Evolutionary conservation across 2,113 vertebrate species (phyloP).

Genomic region (Collichthys lucidus): DNA sequence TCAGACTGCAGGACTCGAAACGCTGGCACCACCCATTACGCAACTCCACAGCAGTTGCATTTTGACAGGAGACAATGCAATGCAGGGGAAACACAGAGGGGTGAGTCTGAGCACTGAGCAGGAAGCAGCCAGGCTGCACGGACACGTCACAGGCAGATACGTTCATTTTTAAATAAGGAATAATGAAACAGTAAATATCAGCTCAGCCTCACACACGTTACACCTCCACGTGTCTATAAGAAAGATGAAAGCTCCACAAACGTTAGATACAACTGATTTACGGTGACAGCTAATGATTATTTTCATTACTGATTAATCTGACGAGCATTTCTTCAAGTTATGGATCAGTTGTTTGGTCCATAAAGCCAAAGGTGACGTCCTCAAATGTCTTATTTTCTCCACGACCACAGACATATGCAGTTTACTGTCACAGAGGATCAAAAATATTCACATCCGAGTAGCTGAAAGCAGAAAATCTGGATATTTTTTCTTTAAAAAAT

Average conservation of each 20-base stretch:
- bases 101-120: neutral
- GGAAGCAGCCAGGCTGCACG: neutral
- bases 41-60: conserved; percentile 24
- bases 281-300: no score
- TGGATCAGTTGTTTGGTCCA: no score
- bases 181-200: neutral
- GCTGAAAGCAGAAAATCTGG: no score
- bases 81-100: neutral
- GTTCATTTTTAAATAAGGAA: neutral
- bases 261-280: no score
- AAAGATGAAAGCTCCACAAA: neutral
- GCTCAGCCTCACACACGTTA: neutral
- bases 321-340: no score
- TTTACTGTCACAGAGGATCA: no score
- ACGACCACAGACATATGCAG: no score
- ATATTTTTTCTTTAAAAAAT: no score
- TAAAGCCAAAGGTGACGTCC: no score
- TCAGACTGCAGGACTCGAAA: conserved; percentile 3
- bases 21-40: conserved; percentile 39
- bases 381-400: no score
- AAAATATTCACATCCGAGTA: no score
- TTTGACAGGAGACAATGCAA: conserved; percentile 23
- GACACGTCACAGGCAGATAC: neutral
- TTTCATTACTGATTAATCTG: no score
- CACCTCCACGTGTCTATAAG: neutral